These are phyloP conservation scores for Auanema freiburgensis DNA, from an alignment of 2,888 invertebrate genomes.

Conservation along the genomic window DNA sequence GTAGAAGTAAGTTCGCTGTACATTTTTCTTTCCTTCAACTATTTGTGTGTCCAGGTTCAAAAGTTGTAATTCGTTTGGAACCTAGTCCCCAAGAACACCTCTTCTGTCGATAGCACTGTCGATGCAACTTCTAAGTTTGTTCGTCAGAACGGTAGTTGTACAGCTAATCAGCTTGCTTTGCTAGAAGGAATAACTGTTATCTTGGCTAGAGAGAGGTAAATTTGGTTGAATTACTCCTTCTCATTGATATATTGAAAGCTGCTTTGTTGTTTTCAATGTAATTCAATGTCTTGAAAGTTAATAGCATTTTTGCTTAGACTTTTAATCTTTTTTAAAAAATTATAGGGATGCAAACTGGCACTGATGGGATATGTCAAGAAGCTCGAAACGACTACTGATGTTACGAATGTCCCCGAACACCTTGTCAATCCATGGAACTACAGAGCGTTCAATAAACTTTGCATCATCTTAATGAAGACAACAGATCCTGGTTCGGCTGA, in stretches of 20 bases:
- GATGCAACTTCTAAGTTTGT: constrained; percentile 65
- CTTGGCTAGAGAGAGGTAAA: too few relatives aligned
- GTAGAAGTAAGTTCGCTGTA: constrained; percentile 33
- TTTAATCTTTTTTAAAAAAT: constrained; percentile 19
- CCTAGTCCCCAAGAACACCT: constrained; percentile 65
- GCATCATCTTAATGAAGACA: constrained; percentile 5
- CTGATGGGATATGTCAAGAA: constrained; percentile 20
- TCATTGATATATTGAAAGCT: constrained; percentile 69
- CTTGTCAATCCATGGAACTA: constrained; percentile 16
- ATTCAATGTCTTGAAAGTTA: constrained; percentile 19
- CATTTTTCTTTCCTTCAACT: neutral
- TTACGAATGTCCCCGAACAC: constrained; percentile 12
- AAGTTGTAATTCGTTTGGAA: constrained; percentile 24
- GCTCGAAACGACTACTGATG: constrained; percentile 12
- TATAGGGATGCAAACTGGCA: constrained; percentile 14
- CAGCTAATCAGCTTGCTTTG: constrained; percentile 81
- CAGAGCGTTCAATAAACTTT: constrained; percentile 12
- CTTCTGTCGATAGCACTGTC: constrained; percentile 67
- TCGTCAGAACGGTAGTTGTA: constrained; percentile 73
- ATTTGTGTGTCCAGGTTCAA: constrained; percentile 6
- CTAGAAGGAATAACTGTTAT: constrained; percentile 82
- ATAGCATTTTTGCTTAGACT: constrained; percentile 19
- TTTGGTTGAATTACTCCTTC: neutral
- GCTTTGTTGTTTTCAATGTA: constrained; percentile 48
- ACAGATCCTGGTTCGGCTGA: constrained; percentile 10